Base-by-base conservation (phyloP, 2,888 invertebrate species). In the Copidosoma aretas region DNA sequence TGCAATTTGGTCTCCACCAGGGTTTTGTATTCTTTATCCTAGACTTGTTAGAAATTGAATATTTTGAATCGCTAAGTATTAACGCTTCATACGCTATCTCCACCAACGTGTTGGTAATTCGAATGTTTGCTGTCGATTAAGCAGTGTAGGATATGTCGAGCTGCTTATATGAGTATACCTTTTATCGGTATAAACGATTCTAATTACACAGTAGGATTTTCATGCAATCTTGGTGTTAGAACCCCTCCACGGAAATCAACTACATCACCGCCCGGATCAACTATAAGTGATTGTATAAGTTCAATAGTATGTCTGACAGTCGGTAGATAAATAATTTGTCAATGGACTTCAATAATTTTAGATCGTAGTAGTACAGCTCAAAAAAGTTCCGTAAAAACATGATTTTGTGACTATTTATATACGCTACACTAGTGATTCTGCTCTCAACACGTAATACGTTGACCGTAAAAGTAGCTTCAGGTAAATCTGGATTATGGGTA, bases 391-490 rank as follows among this genome's bases (percentile, higher is more conserved):
- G 3, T 3, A 32, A 32, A 5, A 8, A 8, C 8, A 32, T 74
- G 19, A 71, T 56, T 74, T 79, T 78, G 78, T 77, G 81, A 10
- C 81, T 81, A n/a, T 80, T 46, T 15, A 51, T 25, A 51, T 49
- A 46, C 10, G 60, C 60, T 19, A 21, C 51, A 2, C 24, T 32
- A 25, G 51, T 49, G n/a, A 1, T 17, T 2, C 4, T n/a, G n/a
- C 2, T 10, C 1, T 17, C 46, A 46, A n/a, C n/a, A n/a, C n/a
- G n/a, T n/a, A n/a, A n/a, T 14, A 12, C 46, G 22, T 32, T 3
- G 8, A 8, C 32, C 32, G 3, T 32, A 8, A 32, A 8, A 32
- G 8, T 32, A 32, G 32, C 32, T 8, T 5, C 32, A 32, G 8
- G 8, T 32, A 32, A 32, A 8, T 32, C 32, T 32, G 32, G 8